These are phyloP conservation scores for Gymnoscopelus braueri DNA, from an alignment of 2,797 vertebrate species.

Conservation along the genomic window DNA sequence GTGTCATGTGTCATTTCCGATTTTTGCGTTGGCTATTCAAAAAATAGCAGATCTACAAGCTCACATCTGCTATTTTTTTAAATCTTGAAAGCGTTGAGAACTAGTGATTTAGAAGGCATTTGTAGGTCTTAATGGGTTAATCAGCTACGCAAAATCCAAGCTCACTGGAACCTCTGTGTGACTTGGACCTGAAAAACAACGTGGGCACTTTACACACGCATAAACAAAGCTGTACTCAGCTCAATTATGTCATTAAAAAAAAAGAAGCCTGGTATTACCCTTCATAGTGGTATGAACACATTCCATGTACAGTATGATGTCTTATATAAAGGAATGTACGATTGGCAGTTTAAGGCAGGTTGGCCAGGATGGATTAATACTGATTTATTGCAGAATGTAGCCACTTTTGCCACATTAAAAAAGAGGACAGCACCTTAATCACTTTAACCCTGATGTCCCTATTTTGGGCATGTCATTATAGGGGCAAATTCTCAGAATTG, in stretches of 20 bases:
- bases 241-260: not conserved
- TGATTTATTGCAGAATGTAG: not conserved
- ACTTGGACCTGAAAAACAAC: constrained; percentile 1
- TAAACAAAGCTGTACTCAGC: not conserved
- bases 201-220: not conserved
- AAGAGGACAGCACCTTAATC: too few relatives aligned
- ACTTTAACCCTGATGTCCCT: too few relatives aligned
- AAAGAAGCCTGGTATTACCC: not conserved
- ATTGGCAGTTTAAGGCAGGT: not conserved
- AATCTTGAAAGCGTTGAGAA: too few relatives aligned
- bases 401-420: too few relatives aligned
- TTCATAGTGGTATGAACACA: constrained; percentile 24
- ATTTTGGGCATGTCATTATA: too few relatives aligned
- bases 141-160: not conserved
- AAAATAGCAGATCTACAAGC: too few relatives aligned
- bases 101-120: too few relatives aligned
- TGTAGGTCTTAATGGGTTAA: not conserved
- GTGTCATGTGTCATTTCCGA: too few relatives aligned
- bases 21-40: too few relatives aligned
- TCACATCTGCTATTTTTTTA: too few relatives aligned
- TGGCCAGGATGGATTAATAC: constrained; percentile 8
- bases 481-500: too few relatives aligned
- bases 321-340: not conserved
- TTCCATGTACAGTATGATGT: too few relatives aligned
- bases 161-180: not conserved